These are phyloP conservation scores for Drosophila neutralis DNA, from an alignment of 2,888 invertebrate species.

Conservation along the genomic window DNA sequence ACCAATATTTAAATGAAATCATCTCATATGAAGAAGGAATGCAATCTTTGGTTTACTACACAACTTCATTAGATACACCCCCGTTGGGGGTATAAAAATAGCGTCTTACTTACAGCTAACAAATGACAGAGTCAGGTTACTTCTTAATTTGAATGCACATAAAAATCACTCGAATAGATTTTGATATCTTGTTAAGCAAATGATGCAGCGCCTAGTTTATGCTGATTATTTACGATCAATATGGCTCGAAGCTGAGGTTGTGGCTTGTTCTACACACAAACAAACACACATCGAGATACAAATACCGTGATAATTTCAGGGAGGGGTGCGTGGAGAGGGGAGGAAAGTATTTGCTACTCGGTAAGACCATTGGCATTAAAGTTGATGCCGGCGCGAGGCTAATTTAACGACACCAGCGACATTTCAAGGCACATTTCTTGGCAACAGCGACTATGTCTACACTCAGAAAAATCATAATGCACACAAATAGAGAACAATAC, in stretches of 20 bases:
- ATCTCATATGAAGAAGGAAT: neutral
- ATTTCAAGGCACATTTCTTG: slow-evolving; percentile 48
- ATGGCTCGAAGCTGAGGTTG: slow-evolving; percentile 6
- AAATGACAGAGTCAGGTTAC: slow-evolving; percentile 45
- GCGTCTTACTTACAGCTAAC: slow-evolving; percentile 18
- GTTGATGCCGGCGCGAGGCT: slow-evolving; percentile 50
- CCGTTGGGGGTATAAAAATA: neutral
- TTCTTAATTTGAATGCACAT: slow-evolving; percentile 47
- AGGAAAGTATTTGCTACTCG: slow-evolving; percentile 11
- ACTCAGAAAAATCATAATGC: neutral
- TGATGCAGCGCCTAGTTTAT: slow-evolving; percentile 21
- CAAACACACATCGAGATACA: neutral
- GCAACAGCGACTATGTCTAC: slow-evolving; percentile 8
- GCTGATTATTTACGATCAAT: slow-evolving; percentile 54
- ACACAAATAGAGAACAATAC: neutral
- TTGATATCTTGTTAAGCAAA: slow-evolving; percentile 39
- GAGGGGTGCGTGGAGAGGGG: neutral
- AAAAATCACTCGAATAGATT: slow-evolving; percentile 37
- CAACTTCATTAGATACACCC: neutral
- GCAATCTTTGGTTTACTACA: neutral
- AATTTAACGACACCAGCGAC: slow-evolving; percentile 62
- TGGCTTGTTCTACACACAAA: slow-evolving; percentile 1
- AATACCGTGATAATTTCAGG: slow-evolving; percentile 28
- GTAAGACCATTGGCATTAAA: slow-evolving; percentile 43
- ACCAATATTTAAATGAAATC: neutral